These are phyloP conservation scores for Prolemur simus DNA, from an alignment of 2,113 vertebrate genomes.

Conservation along the genomic window DNA sequence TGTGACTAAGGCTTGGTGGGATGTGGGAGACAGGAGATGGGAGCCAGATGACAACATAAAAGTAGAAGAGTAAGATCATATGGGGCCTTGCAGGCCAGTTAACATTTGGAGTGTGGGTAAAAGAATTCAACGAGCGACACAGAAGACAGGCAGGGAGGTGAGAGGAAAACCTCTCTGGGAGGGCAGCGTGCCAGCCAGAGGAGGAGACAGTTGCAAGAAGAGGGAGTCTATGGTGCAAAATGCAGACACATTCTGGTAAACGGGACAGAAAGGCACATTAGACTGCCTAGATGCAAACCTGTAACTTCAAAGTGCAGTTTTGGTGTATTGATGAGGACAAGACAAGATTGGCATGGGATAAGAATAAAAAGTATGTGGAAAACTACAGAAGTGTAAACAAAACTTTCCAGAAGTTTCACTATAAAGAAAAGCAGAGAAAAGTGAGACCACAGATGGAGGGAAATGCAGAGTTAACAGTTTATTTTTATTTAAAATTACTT, in stretches of 20 bases:
- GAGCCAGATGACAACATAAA: background rate
- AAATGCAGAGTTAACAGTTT: background rate
- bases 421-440: background rate
- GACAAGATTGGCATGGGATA: background rate
- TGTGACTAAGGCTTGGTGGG: background rate
- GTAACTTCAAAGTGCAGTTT: background rate
- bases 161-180: background rate
- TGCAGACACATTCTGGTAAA: background rate
- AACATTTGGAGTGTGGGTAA: background rate
- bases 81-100: fast-evolving
- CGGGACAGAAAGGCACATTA: background rate
- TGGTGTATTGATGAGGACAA: no score
- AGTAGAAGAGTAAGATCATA: background rate
- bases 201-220: background rate
- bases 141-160: background rate
- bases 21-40: background rate
- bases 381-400: background rate
- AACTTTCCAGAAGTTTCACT: background rate
- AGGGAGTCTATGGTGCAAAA: background rate
- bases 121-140: background rate
- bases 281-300: background rate
- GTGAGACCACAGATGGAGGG: background rate
- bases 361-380: background rate
- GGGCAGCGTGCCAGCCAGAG: background rate
- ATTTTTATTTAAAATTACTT: background rate